phyloP scores from a whole-genome alignment of 2,797 vertebrate genomes.

The Gymnothorax javanicus region DNA sequence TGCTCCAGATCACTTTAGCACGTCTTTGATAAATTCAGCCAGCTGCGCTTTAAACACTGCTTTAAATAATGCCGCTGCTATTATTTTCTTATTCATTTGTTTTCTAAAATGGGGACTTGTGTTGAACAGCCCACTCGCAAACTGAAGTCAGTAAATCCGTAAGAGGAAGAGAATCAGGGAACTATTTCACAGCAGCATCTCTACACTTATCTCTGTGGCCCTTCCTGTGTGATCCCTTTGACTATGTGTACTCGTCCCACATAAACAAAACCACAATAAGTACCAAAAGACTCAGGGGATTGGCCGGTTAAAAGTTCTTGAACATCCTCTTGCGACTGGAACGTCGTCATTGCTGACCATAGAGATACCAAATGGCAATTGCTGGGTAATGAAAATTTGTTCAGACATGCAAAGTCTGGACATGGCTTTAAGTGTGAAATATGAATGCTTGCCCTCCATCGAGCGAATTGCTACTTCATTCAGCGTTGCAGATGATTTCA shows the following conservation, averaged over 20 bases:
- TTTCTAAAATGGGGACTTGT: not conserved
- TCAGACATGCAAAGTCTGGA: constrained; percentile 58
- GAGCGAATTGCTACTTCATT: constrained; percentile 57
- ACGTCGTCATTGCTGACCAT: constrained; percentile 32
- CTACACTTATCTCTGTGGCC: constrained; percentile 65
- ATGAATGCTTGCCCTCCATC: constrained; percentile 40
- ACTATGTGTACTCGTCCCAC: constrained; percentile 47
- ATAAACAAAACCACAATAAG: constrained; percentile 18
- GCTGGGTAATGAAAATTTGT: constrained; percentile 58
- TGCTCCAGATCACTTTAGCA: constrained; percentile 85
- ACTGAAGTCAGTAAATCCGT: constrained; percentile 66
- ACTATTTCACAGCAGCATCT: constrained; percentile 60
- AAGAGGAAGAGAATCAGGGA: constrained; percentile 71
- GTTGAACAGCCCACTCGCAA: constrained; percentile 56
- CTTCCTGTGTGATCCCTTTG: constrained; percentile 64
- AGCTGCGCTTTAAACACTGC: constrained; percentile 91
- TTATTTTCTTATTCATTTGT: not conserved
- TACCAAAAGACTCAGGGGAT: constrained; percentile 39
- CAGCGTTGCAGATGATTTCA: constrained; percentile 60
- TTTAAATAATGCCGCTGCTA: constrained; percentile 89
- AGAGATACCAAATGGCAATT: constrained; percentile 52
- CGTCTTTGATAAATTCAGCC: constrained; percentile 88
- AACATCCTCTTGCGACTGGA: not conserved
- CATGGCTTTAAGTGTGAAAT: constrained; percentile 50
- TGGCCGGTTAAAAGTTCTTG: constrained; percentile 65